Evolutionary conservation across 2,113 vertebrate species (phyloP), one percentile per base, ranked within the genome.

Genomic region (Corythoichthys haematopterus): DNA sequence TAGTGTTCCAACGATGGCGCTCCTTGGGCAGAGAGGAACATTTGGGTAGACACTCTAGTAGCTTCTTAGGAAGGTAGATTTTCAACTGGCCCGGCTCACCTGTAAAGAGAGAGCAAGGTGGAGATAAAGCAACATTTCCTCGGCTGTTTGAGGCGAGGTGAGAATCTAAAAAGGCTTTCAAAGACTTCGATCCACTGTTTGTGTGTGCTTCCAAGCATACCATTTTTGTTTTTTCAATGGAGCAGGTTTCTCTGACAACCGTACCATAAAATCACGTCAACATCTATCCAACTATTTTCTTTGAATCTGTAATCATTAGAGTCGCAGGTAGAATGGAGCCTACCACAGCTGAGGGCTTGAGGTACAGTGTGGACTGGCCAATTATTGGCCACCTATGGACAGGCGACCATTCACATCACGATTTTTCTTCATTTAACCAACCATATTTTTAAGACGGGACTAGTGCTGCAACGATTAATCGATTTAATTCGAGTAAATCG

Each of bases 41-140:
- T 93, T 99, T 99, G 87, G 97, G 97, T 84, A 99, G 94, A 94
- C 97, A 99, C 93, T 99, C 97, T 71, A 99, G 95, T 90, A 99
- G 94, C 93, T 99, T 99, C 93, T 99, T 99, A 83, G 97, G 97
- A 92, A 99, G 94, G 93, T 98, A 99, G 92, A 99, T 98, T 93
- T 98, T 99, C 93, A 99, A 93, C 94, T 99, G 96, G 90, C 97
- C 96, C 66, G 96, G 97, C 94, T 99, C 97, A 95, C 96, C 97
- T 99, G 83, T 78, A 88, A 80, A 80, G 43, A 69, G 80, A 73
- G 86, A 48, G 68, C 14, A 38, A 56, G 70, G 33, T 14, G 35
- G 55, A 69, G 68, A 71, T 78, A 75, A 69, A 79, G 70, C 62
- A 69, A 79, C 28, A 62, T 62, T 43, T 28, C 6, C 28, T 2